Percentiles rank a stretch among this genome's conserved stretches.
Conservation (phyloP, 2,113 vertebrate species). For the Odontophorus gujanensis region DNA sequence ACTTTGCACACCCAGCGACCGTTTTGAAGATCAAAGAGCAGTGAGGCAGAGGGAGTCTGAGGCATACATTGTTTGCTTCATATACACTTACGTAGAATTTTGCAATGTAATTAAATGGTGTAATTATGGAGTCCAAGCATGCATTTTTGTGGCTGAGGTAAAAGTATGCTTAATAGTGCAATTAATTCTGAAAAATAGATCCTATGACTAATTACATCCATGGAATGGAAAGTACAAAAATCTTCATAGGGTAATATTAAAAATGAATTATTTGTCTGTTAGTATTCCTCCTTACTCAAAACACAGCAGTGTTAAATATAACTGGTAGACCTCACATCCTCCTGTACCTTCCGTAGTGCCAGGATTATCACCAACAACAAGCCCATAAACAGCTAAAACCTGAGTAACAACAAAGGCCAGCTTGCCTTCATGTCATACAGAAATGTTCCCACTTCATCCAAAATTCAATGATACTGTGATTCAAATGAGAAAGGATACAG, state of each 20-base stretch:
- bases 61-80: not conserved
- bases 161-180: slow-evolving; percentile 33
- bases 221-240: not conserved
- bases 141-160: not conserved
- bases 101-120: not conserved
- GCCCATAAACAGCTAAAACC: not conserved
- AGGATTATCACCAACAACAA: not conserved
- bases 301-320: not conserved
- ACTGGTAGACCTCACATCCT: not conserved
- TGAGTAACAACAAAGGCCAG: not conserved
- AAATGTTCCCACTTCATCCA: not conserved
- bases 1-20: not conserved
- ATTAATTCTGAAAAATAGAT: slow-evolving; percentile 37
- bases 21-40: slow-evolving; percentile 5
- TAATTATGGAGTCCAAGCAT: not conserved
- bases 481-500: not conserved
- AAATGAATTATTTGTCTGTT: not conserved
- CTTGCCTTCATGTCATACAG: not conserved
- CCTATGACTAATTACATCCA: slow-evolving; percentile 49
- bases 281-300: slow-evolving; percentile 10
- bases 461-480: too few relatives aligned
- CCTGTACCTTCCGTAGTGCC: not conserved
- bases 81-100: not conserved
- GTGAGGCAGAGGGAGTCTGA: not conserved
- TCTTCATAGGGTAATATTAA: not conserved